phyloP scores from a whole-genome alignment of 2,113 vertebrate species.

The Pipra filicauda region DNA sequence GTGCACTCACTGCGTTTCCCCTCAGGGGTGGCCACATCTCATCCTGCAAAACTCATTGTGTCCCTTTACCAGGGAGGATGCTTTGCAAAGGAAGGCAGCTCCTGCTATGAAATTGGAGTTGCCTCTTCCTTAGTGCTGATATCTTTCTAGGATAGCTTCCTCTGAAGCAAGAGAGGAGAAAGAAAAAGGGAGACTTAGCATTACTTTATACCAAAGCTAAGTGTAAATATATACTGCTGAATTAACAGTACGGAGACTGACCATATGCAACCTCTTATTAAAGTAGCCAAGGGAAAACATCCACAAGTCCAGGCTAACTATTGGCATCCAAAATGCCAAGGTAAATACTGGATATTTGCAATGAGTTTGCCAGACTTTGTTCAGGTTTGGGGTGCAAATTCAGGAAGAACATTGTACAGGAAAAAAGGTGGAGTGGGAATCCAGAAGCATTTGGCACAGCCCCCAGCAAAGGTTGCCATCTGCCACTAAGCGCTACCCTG shows the following conservation, averaged over 20 bases:
- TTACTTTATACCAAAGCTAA: neutral
- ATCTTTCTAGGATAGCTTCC: neutral
- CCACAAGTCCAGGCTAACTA: neutral
- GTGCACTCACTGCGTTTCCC: neutral
- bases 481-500: neutral
- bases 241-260: neutral
- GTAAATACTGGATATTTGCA: neutral
- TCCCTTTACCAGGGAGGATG: neutral
- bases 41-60: neutral
- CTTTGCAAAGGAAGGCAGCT: slow-evolving; percentile 3
- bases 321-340: neutral
- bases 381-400: neutral
- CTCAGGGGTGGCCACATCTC: neutral
- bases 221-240: neutral
- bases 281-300: neutral
- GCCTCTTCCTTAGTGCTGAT: neutral
- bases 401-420: neutral
- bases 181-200: neutral
- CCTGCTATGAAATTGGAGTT: neutral
- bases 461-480: neutral
- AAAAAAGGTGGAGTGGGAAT: neutral
- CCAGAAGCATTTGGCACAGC: neutral
- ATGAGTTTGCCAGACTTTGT: neutral
- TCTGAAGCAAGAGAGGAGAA: slow-evolving; percentile 13
- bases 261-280: neutral